Percentiles rank a stretch among this genome's conserved stretches.
These are phyloP conservation scores for Toxotes lorentzi DNA, from an alignment of 2,797 vertebrate species.

Conservation along the genomic window DNA sequence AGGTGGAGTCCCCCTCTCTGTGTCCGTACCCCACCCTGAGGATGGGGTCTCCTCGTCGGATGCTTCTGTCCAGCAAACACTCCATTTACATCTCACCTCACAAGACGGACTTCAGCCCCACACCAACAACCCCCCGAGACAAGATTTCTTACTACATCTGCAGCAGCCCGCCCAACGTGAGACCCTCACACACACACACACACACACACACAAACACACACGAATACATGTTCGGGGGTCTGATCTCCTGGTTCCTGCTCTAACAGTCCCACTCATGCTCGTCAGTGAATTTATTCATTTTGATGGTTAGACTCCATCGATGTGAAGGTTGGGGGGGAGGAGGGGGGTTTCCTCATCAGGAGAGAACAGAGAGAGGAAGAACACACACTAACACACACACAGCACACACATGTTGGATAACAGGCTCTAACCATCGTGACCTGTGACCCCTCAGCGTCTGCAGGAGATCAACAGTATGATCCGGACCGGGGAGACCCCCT, in stretches of 20 bases:
- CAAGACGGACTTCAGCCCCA: constrained; percentile 82
- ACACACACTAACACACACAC: not conserved
- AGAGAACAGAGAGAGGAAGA: too few relatives aligned
- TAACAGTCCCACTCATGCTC: too few relatives aligned
- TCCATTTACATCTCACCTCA: constrained; percentile 94
- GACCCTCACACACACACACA: constrained; percentile 36
- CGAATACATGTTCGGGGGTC: too few relatives aligned
- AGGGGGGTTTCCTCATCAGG: too few relatives aligned
- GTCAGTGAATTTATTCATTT: too few relatives aligned
- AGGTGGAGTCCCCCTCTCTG: constrained; percentile 89
- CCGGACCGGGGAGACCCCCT: constrained; percentile 91
- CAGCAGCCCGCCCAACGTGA: constrained; percentile 93
- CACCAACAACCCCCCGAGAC: constrained; percentile 87
- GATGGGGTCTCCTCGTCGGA: constrained; percentile 89
- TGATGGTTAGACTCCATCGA: too few relatives aligned
- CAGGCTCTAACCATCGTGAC: not conserved
- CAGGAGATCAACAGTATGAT: constrained; percentile 97
- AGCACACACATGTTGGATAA: not conserved
- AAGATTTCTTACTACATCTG: constrained; percentile 95
- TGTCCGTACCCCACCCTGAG: constrained; percentile 91
- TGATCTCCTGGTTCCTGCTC: too few relatives aligned
- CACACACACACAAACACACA: not conserved
- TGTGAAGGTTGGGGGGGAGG: too few relatives aligned
- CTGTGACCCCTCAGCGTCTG: constrained; percentile 84
- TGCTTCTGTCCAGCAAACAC: constrained; percentile 93